Evolutionary conservation across 2,113 vertebrate genomes (phyloP), one percentile per base, ranked within the genome.

Genomic region (Chamaea fasciata): DNA sequence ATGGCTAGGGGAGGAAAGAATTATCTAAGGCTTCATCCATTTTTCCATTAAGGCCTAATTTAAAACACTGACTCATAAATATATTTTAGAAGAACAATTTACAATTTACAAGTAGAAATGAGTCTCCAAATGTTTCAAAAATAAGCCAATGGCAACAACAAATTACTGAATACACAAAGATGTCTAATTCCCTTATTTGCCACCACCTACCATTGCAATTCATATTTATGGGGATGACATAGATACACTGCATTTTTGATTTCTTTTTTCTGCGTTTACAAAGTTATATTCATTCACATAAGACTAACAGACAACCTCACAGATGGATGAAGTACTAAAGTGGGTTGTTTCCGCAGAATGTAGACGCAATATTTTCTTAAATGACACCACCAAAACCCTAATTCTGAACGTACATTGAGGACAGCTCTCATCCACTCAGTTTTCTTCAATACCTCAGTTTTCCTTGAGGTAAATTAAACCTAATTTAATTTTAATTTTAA

Each of bases 31-130:
- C 50, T 93, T 80, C 77, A 92, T 77, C 65, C 53, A 92, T 96
- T 92, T 96, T 96, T 94, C 90, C 78, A 90, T 82, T 86, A 96
- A 87, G 55, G 33, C 26, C 71, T 94, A 95, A 93, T 93, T 94
- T 92, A 92, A 92, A 75, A 60, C 79, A 86, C 49, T 91, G 85
- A 84, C 49, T 95, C 41, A 83, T 83, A 52, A 86, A 94, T 55
- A 91, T 56, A 86, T 91, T 92, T 93, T 88, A 87, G 70, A 49
- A 91, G 56, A 94, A 94, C 33, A 74, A 83, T 70, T 86, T 92
- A 94, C 33, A 74, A 83, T 70, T 86, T 92, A 75, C 41, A 86
- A 90, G 37, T 26, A 90, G 37, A 88, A 95, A 81, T 84, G 42
- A 39, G 15, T 60, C 37, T 92, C 82, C 35, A 81, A 85, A 69